Evolutionary conservation across 1,140 invertebrate species (phyloP).

Genomic region (Penaeus chinensis): DNA sequence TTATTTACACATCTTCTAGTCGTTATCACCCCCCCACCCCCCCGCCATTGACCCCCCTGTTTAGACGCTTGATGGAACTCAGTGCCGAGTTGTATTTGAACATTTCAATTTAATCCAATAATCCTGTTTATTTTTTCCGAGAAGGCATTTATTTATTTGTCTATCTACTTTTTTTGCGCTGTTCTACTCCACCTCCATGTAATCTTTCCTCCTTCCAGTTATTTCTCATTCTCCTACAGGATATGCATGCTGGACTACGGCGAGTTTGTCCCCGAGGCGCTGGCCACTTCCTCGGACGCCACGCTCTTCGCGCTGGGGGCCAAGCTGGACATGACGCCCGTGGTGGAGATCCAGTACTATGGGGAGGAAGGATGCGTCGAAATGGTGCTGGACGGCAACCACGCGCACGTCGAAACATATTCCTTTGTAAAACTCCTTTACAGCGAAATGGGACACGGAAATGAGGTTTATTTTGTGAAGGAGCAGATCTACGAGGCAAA

Average conservation of each 20-base stretch:
- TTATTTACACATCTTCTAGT: too few species aligned
- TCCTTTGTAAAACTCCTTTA: constrained; percentile 4
- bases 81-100: too few species aligned
- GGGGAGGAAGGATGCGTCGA: constrained; percentile 19
- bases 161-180: too few species aligned
- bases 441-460: background rate
- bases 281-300: constrained; percentile 13
- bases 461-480: constrained; percentile 30
- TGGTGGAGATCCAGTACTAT: background rate
- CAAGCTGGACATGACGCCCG: constrained; percentile 13
- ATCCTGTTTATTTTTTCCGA: too few species aligned
- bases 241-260: constrained; percentile 36
- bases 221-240: background rate
- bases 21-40: too few species aligned
- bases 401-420: constrained; percentile 25
- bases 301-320: background rate
- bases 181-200: too few species aligned
- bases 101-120: too few species aligned
- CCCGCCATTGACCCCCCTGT: too few species aligned
- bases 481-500: constrained; percentile 34
- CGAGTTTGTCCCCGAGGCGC: constrained; percentile 29
- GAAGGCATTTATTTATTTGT: too few species aligned
- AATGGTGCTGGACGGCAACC: background rate
- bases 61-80: too few species aligned
- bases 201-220: too few species aligned